Evolutionary conservation across 2,797 vertebrate genomes (phyloP).

Genomic region (Erpetoichthys calabaricus): DNA sequence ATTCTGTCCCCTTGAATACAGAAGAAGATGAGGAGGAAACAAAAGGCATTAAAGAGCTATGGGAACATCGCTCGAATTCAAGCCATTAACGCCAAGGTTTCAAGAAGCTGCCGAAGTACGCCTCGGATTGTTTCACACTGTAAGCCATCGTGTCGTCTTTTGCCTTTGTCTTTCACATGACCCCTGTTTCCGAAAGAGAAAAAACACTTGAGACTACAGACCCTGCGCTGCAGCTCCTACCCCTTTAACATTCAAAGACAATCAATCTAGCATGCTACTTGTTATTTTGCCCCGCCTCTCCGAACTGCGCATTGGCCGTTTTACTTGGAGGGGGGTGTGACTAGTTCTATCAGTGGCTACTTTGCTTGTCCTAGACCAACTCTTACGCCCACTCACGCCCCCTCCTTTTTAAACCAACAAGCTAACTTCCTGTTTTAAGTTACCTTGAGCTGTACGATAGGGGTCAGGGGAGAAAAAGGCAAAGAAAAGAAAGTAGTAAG

Average conservation of each 20-base stretch:
- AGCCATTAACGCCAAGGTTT: conserved; percentile 30
- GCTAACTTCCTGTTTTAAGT: conserved; percentile 97
- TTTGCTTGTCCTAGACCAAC: conserved; percentile 43
- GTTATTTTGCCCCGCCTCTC: conserved; percentile 52
- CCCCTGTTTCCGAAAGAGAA: conserved; percentile 53
- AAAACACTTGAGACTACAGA: conserved; percentile 66
- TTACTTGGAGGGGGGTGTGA: conserved; percentile 39
- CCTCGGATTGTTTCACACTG: conserved; percentile 27
- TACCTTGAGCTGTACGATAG: conserved; percentile 98
- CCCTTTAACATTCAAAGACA: conserved; percentile 89
- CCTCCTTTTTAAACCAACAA: conserved; percentile 49
- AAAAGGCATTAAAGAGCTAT: conserved; percentile 49
- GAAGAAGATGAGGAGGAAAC: conserved; percentile 41
- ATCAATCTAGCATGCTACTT: conserved; percentile 91
- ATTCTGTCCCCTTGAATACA: conserved; percentile 40
- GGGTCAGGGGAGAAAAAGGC: conserved; percentile 74
- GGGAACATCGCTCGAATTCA: conserved; percentile 25
- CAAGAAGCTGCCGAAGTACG: conserved; percentile 17
- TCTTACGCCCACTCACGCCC: conserved; percentile 44
- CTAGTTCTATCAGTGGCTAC: conserved; percentile 47
- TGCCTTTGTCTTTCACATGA: conserved; percentile 85
- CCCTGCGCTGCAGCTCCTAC: conserved; percentile 71
- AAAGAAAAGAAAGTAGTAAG: conserved; percentile 34
- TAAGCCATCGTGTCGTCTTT: conserved; percentile 32
- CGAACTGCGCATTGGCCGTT: conserved; percentile 30